A percentile compares a stretch with the other conserved stretches of the same genome.
phyloP scores from a whole-genome alignment of 2,797 vertebrate genomes.

The Propithecus deckenii region DNA sequence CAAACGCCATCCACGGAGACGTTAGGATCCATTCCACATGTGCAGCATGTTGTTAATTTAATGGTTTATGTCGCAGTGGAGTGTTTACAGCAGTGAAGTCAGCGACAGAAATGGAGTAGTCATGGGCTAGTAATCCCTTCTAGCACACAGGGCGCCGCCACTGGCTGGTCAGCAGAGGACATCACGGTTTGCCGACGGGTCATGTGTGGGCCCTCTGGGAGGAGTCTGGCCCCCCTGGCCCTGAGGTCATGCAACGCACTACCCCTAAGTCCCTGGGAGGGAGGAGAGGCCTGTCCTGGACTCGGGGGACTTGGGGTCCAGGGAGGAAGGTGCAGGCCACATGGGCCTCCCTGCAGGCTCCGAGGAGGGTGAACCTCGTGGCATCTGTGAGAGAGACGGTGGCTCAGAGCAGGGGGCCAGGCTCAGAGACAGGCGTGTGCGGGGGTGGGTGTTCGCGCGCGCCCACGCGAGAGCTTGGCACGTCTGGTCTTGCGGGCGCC shows the following conservation, averaged over 20 bases:
- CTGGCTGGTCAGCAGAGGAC: neutral
- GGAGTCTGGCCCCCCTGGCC: neutral
- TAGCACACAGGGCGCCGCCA: neutral
- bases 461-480: neutral
- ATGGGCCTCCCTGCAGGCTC: neutral
- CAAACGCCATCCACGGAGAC: neutral
- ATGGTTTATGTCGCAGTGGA: neutral
- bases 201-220: neutral
- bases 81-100: slow-evolving; percentile 57
- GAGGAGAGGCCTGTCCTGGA: neutral
- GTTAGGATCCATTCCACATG: slow-evolving; percentile 6
- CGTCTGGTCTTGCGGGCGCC: neutral
- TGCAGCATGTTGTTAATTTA: slow-evolving; percentile 41
- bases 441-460: neutral
- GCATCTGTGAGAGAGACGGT: neutral
- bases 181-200: neutral
- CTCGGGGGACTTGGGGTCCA: no score
- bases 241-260: neutral
- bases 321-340: neutral
- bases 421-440: no score
- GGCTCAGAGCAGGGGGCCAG: no score
- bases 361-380: neutral
- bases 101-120: slow-evolving; percentile 9
- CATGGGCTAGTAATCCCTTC: slow-evolving; percentile 7
- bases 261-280: neutral